Percentiles rank a stretch among this genome's conserved stretches.
phyloP scores from a whole-genome alignment of 1,140 invertebrate genomes.

The Sipha flava region DNA sequence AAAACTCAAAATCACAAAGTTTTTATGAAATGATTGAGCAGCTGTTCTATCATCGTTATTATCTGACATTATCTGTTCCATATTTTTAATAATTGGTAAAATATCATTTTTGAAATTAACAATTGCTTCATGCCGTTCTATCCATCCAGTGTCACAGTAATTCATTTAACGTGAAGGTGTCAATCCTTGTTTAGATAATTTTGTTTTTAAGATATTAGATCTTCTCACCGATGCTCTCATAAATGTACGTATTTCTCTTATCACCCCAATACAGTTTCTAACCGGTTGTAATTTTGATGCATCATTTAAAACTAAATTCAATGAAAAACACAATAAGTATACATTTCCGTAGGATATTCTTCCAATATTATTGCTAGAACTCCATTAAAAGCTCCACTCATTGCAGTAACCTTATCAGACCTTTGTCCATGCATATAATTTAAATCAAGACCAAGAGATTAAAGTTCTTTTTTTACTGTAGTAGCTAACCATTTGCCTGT shows the following conservation, averaged over 20 bases:
- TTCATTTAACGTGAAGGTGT: too few relatives aligned
- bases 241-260: too few relatives aligned
- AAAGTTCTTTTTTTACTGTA: neutral
- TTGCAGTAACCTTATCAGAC: conserved; percentile 39
- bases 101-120: too few relatives aligned
- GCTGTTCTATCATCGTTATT: too few relatives aligned
- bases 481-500: neutral
- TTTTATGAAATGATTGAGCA: neutral
- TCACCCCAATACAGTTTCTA: too few relatives aligned
- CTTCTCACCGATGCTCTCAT: too few relatives aligned
- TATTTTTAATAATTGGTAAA: too few relatives aligned
- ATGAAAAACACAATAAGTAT: conserved; percentile 41
- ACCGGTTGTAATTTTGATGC: neutral
- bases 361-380: conserved; percentile 41
- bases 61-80: too few relatives aligned
- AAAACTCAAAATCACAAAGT: neutral
- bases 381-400: conserved; percentile 39
- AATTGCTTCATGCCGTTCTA: too few relatives aligned
- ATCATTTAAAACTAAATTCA: conserved; percentile 38
- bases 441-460: conserved; percentile 37
- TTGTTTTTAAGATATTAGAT: too few relatives aligned
- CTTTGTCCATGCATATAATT: conserved; percentile 38
- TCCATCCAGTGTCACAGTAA: too few relatives aligned
- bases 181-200: too few relatives aligned
- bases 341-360: conserved; percentile 38